Conservation (phyloP, 2,888 invertebrate genomes). For the Idaea straminata region DNA sequence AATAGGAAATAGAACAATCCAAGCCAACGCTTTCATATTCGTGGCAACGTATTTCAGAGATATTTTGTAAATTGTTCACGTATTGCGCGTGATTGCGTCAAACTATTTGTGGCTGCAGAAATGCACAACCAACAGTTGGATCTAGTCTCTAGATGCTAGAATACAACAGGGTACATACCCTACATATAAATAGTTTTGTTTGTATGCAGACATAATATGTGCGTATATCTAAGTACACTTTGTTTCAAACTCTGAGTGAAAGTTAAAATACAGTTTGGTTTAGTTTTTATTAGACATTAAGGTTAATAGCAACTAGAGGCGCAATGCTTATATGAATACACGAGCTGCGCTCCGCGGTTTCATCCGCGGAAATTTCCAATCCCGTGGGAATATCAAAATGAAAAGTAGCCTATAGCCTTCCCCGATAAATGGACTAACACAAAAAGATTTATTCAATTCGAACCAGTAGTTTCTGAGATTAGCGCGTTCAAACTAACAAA, state of each 20-base stretch:
- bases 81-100: slow-evolving; percentile 24
- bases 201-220: not conserved
- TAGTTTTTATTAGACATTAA: not conserved
- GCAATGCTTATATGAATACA: no score
- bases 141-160: not conserved
- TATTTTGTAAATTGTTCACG: slow-evolving; percentile 30
- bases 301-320: no score
- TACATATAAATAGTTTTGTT: not conserved
- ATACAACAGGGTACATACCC: no score
- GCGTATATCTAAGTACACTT: not conserved
- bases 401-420: no score
- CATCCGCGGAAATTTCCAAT: no score
- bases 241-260: not conserved
- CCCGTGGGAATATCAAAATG: no score
- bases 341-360: no score
- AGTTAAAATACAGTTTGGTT: not conserved
- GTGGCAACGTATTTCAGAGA: slow-evolving; percentile 20
- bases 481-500: no score
- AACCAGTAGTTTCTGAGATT: no score
- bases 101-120: slow-evolving; percentile 17
- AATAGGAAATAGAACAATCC: not conserved
- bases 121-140: slow-evolving; percentile 4
- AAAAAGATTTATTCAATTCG: no score
- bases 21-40: slow-evolving; percentile 13
- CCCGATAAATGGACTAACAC: no score